Evolutionary conservation across 2,113 vertebrate genomes (phyloP).

Genomic region (Semnornis frantzii): DNA sequence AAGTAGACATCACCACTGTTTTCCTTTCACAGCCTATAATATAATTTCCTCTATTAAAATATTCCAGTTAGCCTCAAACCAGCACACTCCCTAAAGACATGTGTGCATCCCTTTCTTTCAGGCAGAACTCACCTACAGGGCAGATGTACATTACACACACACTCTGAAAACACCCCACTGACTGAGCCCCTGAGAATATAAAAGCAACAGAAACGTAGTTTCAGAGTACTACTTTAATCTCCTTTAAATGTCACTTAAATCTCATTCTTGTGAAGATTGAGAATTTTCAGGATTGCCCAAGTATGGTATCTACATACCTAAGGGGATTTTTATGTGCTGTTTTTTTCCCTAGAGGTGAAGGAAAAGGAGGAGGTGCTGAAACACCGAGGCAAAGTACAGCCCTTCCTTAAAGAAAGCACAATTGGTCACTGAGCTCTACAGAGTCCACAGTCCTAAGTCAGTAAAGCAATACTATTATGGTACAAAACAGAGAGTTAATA

Average conservation of each 20-base stretch:
- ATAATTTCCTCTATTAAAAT: too few relatives aligned
- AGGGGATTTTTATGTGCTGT: rapidly evolving
- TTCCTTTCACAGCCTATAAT: too few relatives aligned
- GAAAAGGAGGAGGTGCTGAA: neutral
- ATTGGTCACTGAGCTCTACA: neutral
- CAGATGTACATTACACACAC: rapidly evolving
- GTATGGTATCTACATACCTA: neutral
- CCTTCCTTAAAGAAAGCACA: neutral
- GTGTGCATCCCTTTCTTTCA: neutral
- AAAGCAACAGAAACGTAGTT: neutral
- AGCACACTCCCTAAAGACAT: neutral
- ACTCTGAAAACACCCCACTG: neutral
- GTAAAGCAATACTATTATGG: neutral
- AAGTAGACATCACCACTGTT: too few relatives aligned
- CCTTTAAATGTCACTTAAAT: neutral
- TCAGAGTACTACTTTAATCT: neutral
- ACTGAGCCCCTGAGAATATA: neutral
- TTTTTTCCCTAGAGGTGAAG: neutral
- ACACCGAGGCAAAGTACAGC: neutral
- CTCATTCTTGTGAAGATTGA: neutral
- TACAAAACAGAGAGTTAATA: neutral
- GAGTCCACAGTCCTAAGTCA: neutral
- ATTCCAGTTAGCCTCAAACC: too few relatives aligned
- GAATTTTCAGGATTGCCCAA: neutral
- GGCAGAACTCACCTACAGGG: neutral